Conservation (phyloP, 1,140 invertebrate genomes). For the Drosophila kohkoa region DNA sequence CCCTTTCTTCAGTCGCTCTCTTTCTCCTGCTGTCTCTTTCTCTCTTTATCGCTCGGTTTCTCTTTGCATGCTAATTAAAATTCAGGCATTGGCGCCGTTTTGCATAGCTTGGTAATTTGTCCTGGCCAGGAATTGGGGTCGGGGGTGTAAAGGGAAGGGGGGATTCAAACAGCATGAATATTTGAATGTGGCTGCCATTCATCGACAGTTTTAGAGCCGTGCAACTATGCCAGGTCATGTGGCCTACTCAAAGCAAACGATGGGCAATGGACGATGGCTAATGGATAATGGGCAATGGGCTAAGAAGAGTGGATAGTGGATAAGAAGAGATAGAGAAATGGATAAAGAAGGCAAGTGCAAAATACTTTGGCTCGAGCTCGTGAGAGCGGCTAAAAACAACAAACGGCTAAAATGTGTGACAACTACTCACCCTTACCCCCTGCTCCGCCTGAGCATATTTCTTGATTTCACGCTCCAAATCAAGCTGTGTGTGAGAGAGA, state of each 20-base stretch:
- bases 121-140: constrained; percentile 24
- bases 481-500: constrained; percentile 57
- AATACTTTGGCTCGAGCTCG: constrained; percentile 11
- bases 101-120: constrained; percentile 77
- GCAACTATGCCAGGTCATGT: constrained; percentile 36
- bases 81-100: constrained; percentile 76
- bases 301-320: constrained; percentile 6
- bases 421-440: constrained; percentile 82
- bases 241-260: constrained; percentile 6
- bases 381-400: constrained; percentile 7
- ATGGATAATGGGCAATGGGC: neutral
- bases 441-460: constrained; percentile 81
- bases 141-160: neutral
- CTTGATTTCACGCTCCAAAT: constrained; percentile 84
- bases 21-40: neutral
- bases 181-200: constrained; percentile 48
- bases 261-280: constrained; percentile 14
- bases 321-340: constrained; percentile 7
- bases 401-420: constrained; percentile 1
- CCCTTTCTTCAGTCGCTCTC: neutral
- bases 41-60: neutral
- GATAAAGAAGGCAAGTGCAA: constrained; percentile 15
- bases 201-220: constrained; percentile 34
- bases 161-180: constrained; percentile 48
- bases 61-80: constrained; percentile 75